These are phyloP conservation scores for Petrocephalus microphthalmus DNA, from an alignment of 2,113 vertebrate genomes.

Conservation along the genomic window DNA sequence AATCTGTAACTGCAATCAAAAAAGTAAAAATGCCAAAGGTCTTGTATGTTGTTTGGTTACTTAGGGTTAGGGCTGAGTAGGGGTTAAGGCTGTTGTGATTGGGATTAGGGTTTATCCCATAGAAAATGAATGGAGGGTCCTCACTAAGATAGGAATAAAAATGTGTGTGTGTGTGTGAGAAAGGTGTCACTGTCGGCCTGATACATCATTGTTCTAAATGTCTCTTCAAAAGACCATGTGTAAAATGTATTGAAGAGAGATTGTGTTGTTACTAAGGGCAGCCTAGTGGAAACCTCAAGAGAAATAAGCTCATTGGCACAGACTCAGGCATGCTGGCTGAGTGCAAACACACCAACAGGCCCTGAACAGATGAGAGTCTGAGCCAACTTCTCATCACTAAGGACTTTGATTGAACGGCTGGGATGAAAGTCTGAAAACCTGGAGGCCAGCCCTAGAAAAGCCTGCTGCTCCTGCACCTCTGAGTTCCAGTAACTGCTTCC, in stretches of 20 bases:
- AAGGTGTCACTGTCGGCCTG: neutral
- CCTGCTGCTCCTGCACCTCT: neutral
- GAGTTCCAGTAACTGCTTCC: neutral
- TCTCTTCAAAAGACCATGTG: neutral
- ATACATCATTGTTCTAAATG: neutral
- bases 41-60: too few species aligned
- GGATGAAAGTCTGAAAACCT: neutral
- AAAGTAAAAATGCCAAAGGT: too few species aligned
- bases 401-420: neutral
- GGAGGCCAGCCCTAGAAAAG: neutral
- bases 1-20: too few species aligned
- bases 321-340: neutral
- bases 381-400: neutral
- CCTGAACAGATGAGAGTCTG: neutral
- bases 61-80: too few species aligned
- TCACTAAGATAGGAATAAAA: too few species aligned
- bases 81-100: too few species aligned
- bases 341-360: neutral
- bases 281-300: neutral
- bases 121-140: too few species aligned
- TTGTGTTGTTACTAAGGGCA: neutral
- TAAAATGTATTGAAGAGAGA: neutral
- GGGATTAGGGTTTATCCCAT: too few species aligned
- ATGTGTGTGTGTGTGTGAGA: neutral
- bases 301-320: neutral